phyloP scores from a whole-genome alignment of 2,888 invertebrate species.

The Ormyrus rosae region DNA sequence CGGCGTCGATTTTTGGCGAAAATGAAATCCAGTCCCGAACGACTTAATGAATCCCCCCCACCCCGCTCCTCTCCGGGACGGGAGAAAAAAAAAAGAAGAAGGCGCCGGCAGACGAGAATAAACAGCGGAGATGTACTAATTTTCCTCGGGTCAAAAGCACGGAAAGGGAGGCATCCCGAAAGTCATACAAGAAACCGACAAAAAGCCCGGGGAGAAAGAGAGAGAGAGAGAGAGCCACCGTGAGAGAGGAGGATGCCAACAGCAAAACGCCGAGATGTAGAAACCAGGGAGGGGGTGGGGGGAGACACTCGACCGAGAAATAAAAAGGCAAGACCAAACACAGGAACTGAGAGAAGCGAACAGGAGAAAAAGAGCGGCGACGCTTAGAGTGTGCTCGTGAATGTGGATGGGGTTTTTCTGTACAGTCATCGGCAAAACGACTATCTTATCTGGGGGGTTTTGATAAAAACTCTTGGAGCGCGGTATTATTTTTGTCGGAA shows the following conservation, averaged over 20 bases:
- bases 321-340: slow-evolving; percentile 27
- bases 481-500: too few relatives aligned
- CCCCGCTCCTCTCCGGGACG: background rate
- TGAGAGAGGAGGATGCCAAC: background rate
- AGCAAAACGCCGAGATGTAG: slow-evolving; percentile 6
- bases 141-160: slow-evolving; percentile 40
- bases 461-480: too few relatives aligned
- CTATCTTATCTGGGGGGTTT: too few relatives aligned
- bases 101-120: slow-evolving; percentile 25
- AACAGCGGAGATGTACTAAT: slow-evolving; percentile 50
- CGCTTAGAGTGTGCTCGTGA: background rate
- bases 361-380: background rate
- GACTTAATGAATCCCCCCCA: slow-evolving; percentile 42
- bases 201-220: slow-evolving; percentile 19
- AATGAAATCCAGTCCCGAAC: slow-evolving; percentile 46
- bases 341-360: slow-evolving; percentile 13
- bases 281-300: background rate
- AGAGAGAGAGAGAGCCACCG: background rate
- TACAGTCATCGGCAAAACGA: too few relatives aligned
- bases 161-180: background rate
- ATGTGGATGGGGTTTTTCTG: too few relatives aligned
- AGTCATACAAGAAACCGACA: background rate
- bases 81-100: slow-evolving; percentile 2
- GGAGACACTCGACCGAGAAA: background rate
- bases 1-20: slow-evolving; percentile 30